Conservation (phyloP, 1,140 invertebrate genomes). For the Orchestia grillus region DNA sequence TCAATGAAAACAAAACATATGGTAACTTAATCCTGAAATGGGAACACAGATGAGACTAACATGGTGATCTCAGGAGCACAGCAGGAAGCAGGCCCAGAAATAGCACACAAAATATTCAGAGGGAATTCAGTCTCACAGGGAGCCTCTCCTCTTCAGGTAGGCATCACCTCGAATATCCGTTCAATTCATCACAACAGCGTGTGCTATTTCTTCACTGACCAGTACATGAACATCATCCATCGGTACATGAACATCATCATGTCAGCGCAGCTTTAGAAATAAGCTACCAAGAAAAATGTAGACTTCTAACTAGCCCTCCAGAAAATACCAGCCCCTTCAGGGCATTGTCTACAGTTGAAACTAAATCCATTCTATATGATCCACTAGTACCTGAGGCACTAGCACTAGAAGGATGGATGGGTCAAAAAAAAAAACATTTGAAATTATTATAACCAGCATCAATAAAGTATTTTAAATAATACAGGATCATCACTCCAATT, state of each 20-base stretch:
- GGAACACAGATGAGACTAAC: neutral
- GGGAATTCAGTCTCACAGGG: constrained; percentile 16
- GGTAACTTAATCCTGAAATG: neutral
- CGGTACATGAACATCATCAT: neutral
- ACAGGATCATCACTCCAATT: too few species aligned
- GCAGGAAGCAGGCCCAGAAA: neutral
- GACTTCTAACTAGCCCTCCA: too few species aligned
- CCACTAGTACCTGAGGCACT: neutral
- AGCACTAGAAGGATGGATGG: too few species aligned
- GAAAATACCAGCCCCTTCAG: too few species aligned
- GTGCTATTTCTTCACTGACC: neutral
- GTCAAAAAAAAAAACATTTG: neutral
- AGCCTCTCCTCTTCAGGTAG: constrained; percentile 16
- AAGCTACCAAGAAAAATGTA: neutral
- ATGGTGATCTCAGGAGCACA: neutral
- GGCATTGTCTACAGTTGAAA: too few species aligned
- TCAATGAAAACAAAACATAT: neutral
- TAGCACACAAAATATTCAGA: neutral
- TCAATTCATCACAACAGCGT: constrained; percentile 20
- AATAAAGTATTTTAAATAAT: too few species aligned
- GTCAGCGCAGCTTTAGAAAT: neutral
- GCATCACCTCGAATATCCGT: constrained; percentile 50
- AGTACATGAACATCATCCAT: neutral
- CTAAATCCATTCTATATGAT: neutral
- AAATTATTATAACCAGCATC: too few species aligned